Evolutionary conservation across 2,888 invertebrate genomes (phyloP).

Genomic region (Tetramorium bicarinatum): DNA sequence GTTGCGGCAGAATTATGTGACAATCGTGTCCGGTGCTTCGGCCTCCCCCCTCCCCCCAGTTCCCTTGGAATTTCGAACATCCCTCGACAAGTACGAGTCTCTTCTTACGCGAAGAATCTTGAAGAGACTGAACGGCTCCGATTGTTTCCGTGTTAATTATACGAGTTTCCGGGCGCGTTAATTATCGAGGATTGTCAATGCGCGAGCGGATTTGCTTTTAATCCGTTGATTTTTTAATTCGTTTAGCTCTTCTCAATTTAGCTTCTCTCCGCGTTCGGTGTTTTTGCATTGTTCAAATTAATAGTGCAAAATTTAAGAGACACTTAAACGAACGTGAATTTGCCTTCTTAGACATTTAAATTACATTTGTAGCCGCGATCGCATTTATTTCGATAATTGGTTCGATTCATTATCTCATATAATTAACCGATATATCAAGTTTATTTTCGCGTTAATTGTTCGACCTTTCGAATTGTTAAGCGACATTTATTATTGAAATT

Average conservation of each 20-base stretch:
- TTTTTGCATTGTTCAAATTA: neutral
- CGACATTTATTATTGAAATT: neutral
- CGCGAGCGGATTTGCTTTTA: neutral
- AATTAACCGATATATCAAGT: neutral
- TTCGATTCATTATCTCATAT: neutral
- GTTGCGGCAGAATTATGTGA: slow-evolving; percentile 37
- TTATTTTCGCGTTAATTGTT: slow-evolving; percentile 6
- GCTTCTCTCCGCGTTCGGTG: neutral
- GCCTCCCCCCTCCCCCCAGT: neutral
- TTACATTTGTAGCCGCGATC: neutral
- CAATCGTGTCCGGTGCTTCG: slow-evolving; percentile 15
- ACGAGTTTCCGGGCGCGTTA: neutral
- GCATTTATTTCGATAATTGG: neutral
- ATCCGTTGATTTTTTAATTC: neutral
- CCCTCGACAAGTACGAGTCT: neutral
- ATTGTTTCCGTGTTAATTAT: neutral
- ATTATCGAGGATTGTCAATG: neutral
- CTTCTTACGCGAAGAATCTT: neutral
- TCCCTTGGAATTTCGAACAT: neutral
- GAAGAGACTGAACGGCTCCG: neutral
- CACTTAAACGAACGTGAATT: neutral
- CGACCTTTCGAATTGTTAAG: neutral
- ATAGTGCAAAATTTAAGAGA: slow-evolving; percentile 8
- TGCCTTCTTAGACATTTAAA: neutral
- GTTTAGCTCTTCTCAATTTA: neutral